Percentiles rank a stretch among this genome's conserved stretches.
Evolutionary conservation across 2,113 vertebrate genomes (phyloP).

Genomic region (Orycteropus afer): DNA sequence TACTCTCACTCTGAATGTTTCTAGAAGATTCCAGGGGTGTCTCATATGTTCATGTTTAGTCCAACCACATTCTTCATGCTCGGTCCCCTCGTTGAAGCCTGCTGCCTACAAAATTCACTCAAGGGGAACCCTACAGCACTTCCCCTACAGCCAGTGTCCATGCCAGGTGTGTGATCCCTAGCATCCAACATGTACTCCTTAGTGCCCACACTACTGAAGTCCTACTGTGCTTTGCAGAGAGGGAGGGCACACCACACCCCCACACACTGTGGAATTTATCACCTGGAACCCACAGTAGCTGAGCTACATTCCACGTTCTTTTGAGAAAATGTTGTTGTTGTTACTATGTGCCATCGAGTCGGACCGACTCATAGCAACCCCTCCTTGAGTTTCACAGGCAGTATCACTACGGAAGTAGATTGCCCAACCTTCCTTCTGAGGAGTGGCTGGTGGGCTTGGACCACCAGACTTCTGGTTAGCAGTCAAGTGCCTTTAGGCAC

Average conservation of each 20-base stretch:
- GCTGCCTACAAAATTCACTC: neutral
- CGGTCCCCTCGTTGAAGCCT: neutral
- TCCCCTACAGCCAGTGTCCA: neutral
- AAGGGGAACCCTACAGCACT: neutral
- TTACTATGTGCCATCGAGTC: no score
- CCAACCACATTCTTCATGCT: neutral
- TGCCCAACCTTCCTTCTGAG: no score
- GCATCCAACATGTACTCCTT: neutral
- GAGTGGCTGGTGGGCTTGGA: no score
- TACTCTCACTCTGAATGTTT: neutral
- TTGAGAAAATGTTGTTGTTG: neutral
- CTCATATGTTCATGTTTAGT: neutral
- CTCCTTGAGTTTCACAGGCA: no score
- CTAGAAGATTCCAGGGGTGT: neutral
- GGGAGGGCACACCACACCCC: neutral
- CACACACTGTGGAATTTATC: neutral
- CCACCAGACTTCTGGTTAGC: no score
- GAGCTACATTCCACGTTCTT: neutral
- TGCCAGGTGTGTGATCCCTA: no score
- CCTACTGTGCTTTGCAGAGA: neutral
- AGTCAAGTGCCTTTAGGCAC: no score
- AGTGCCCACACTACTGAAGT: neutral
- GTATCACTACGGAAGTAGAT: no score
- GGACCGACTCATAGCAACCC: no score
- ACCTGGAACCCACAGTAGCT: neutral